Evolutionary conservation across 2,888 invertebrate genomes (phyloP).

Genomic region (Neoscelio sp.): DNA sequence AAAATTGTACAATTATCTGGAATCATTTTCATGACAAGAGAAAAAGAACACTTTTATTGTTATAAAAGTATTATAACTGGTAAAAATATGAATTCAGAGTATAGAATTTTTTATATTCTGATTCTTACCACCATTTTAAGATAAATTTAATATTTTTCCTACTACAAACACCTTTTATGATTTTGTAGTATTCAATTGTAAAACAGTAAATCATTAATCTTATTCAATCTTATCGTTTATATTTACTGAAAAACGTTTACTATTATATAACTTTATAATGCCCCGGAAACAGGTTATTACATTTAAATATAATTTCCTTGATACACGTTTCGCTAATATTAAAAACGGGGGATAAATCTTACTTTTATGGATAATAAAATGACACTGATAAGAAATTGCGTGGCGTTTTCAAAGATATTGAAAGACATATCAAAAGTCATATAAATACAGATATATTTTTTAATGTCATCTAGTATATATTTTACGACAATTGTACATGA

Average conservation of each 20-base stretch:
- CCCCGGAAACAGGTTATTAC: too few relatives aligned
- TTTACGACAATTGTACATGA: not conserved
- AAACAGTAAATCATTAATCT: not conserved
- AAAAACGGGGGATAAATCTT: not conserved
- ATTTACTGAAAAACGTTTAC: not conserved
- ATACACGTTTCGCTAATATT: not conserved
- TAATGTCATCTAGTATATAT: not conserved
- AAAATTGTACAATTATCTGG: not conserved
- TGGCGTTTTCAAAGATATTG: conserved; percentile 13
- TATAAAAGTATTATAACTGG: too few relatives aligned
- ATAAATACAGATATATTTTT: not conserved
- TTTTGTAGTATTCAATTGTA: not conserved
- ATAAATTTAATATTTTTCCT: not conserved
- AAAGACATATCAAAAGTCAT: not conserved
- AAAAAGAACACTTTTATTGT: too few relatives aligned
- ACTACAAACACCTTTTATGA: not conserved
- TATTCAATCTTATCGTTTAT: not conserved
- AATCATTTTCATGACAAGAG: not conserved
- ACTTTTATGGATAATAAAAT: conserved; percentile 14
- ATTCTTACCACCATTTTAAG: not conserved
- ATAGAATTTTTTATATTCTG: not conserved
- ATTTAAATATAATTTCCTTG: not conserved
- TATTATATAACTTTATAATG: too few relatives aligned
- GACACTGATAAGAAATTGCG: conserved; percentile 4
- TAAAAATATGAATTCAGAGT: too few relatives aligned